Percentiles rank a stretch among this genome's conserved stretches.
phyloP scores from a whole-genome alignment of 2,888 invertebrate genomes.

The Cactoblastis cactorum region DNA sequence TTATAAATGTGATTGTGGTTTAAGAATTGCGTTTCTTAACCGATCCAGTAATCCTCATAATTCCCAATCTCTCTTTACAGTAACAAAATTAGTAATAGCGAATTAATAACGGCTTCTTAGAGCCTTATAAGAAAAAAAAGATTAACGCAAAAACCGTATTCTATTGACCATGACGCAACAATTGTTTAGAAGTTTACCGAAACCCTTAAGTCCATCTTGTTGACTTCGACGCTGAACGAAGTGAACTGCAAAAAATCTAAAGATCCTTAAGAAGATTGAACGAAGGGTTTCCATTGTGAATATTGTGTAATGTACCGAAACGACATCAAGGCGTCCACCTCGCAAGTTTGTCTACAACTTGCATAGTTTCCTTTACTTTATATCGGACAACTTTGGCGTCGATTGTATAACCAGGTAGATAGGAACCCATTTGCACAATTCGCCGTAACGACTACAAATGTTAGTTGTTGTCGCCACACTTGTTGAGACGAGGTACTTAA shows the following conservation, averaged over 20 bases:
- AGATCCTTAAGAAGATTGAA: slow-evolving; percentile 64
- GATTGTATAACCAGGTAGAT: slow-evolving; percentile 65
- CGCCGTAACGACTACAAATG: slow-evolving; percentile 57
- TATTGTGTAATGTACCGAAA: slow-evolving; percentile 76
- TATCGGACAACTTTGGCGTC: slow-evolving; percentile 29
- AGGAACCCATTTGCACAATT: slow-evolving; percentile 78
- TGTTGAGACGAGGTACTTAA: slow-evolving; percentile 56
- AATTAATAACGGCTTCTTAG: slow-evolving; percentile 45
- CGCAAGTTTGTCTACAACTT: slow-evolving; percentile 39
- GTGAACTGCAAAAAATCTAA: slow-evolving; percentile 61
- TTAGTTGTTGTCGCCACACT: slow-evolving; percentile 67
- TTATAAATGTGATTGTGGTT: background rate
- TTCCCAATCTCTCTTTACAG: slow-evolving; percentile 41
- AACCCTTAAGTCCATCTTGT: slow-evolving; percentile 71
- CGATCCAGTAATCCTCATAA: slow-evolving; percentile 15
- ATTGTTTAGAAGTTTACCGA: slow-evolving; percentile 75
- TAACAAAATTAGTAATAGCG: slow-evolving; percentile 45
- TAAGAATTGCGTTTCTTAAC: background rate
- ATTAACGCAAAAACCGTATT: slow-evolving; percentile 53
- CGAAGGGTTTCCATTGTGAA: slow-evolving; percentile 69
- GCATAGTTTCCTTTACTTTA: slow-evolving; percentile 24
- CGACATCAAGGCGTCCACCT: slow-evolving; percentile 48
- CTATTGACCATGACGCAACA: slow-evolving; percentile 77
- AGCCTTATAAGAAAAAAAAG: slow-evolving; percentile 41
- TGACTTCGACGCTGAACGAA: slow-evolving; percentile 66